Conservation (phyloP, 2,888 invertebrate species). For the Torymus texanus region DNA sequence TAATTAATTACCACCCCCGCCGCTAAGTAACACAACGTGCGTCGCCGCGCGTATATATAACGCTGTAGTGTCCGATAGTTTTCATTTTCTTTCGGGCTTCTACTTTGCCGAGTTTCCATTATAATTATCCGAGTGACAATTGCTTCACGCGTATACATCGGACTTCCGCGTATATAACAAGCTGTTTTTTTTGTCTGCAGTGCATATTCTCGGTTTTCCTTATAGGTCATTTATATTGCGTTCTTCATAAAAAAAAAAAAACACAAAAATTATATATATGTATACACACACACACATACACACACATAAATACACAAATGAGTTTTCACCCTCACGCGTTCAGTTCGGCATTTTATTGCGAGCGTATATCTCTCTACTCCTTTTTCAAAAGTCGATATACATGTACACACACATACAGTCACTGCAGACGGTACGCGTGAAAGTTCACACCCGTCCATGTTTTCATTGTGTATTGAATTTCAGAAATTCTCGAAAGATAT, state of each 20-base stretch:
- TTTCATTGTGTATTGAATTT: conserved; percentile 41
- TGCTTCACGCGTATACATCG: too few relatives aligned
- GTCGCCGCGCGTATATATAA: not conserved
- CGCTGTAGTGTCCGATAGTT: too few relatives aligned
- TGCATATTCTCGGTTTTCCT: too few relatives aligned
- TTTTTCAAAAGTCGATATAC: conserved; percentile 12
- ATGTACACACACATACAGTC: not conserved
- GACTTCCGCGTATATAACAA: too few relatives aligned
- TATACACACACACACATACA: too few relatives aligned
- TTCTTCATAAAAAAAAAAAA: too few relatives aligned
- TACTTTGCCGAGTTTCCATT: too few relatives aligned
- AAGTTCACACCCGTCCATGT: not conserved
- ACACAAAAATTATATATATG: not conserved
- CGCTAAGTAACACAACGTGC: conserved; percentile 32
- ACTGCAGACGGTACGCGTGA: too few relatives aligned
- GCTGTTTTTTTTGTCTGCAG: too few relatives aligned
- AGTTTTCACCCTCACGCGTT: not conserved
- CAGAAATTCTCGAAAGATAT: conserved; percentile 23
- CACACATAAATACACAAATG: not conserved
- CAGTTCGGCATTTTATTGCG: not conserved
- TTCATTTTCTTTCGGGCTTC: too few relatives aligned
- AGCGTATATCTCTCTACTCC: not conserved
- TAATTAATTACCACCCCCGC: conserved; percentile 41
- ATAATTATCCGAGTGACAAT: too few relatives aligned
- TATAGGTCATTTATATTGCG: too few relatives aligned